These are phyloP conservation scores for Sebastes minor DNA, from an alignment of 2,797 vertebrate species.

Conservation along the genomic window DNA sequence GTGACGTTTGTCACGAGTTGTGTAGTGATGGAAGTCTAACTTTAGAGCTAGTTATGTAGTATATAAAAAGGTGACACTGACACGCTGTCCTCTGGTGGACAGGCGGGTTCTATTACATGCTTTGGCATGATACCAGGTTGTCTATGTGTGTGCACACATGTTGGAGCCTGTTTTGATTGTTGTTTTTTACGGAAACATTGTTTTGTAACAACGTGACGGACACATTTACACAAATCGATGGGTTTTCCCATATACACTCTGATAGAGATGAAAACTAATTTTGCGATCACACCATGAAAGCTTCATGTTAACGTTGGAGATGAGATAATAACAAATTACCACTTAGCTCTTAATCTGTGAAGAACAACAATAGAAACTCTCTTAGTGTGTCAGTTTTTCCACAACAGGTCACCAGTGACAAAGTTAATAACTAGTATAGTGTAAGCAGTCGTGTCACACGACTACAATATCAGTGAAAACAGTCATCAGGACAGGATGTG, in stretches of 20 bases:
- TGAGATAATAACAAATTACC: not conserved
- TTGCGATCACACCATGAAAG: not conserved
- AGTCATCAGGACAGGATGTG: conserved; percentile 41
- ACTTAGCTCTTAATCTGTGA: not conserved
- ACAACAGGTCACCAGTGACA: not conserved
- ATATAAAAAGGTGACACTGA: too few species aligned
- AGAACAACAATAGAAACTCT: not conserved
- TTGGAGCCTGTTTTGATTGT: too few species aligned
- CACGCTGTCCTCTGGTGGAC: too few species aligned
- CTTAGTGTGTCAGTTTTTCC: not conserved
- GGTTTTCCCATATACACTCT: too few species aligned
- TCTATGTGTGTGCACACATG: too few species aligned
- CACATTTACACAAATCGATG: not conserved
- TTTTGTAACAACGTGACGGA: not conserved
- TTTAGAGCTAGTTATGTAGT: too few species aligned
- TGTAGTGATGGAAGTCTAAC: too few species aligned
- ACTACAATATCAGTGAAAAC: not conserved
- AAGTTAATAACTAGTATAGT: not conserved
- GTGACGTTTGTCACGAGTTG: too few species aligned
- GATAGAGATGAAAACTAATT: not conserved
- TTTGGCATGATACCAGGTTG: too few species aligned
- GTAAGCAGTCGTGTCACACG: not conserved
- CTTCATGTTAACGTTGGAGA: not conserved
- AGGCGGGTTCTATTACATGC: too few species aligned
- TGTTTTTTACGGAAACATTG: not conserved